Percentiles rank a stretch among this genome's conserved stretches.
Evolutionary conservation across 2,797 vertebrate genomes (phyloP).

Genomic region (Lophius americanus): DNA sequence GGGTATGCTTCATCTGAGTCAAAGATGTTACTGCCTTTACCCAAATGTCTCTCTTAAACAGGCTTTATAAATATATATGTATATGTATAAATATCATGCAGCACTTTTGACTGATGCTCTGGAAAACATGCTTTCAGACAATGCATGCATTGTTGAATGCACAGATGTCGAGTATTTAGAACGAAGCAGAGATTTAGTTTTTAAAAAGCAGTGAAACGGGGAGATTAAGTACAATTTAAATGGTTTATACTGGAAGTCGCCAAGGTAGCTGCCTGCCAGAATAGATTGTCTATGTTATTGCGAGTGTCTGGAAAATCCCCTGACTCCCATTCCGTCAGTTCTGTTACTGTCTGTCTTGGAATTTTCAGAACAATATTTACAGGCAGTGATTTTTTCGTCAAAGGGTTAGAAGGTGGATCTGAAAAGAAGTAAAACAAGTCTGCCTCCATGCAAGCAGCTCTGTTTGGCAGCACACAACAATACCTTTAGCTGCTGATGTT

Average conservation of each 20-base stretch:
- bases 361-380: constrained; percentile 71
- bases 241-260: constrained; percentile 63
- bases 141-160: constrained; percentile 44
- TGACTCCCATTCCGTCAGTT: constrained; percentile 42
- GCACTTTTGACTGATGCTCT: constrained; percentile 30
- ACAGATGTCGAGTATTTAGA: constrained; percentile 56
- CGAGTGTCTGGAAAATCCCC: constrained; percentile 80
- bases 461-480: background rate
- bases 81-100: constrained; percentile 9
- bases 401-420: constrained; percentile 24
- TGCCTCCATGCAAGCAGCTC: background rate
- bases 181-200: constrained; percentile 21
- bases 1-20: constrained; percentile 18
- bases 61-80: background rate
- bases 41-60: constrained; percentile 7
- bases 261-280: constrained; percentile 65
- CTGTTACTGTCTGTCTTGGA: constrained; percentile 64
- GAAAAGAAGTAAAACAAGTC: constrained; percentile 6
- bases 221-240: constrained; percentile 61
- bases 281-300: constrained; percentile 77
- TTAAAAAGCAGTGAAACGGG: constrained; percentile 32
- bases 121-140: constrained; percentile 52
- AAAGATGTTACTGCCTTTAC: constrained; percentile 32
- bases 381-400: constrained; percentile 34
- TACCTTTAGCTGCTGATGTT: background rate